Conservation (phyloP, 2,797 vertebrate species). For the Falco concolor region DNA sequence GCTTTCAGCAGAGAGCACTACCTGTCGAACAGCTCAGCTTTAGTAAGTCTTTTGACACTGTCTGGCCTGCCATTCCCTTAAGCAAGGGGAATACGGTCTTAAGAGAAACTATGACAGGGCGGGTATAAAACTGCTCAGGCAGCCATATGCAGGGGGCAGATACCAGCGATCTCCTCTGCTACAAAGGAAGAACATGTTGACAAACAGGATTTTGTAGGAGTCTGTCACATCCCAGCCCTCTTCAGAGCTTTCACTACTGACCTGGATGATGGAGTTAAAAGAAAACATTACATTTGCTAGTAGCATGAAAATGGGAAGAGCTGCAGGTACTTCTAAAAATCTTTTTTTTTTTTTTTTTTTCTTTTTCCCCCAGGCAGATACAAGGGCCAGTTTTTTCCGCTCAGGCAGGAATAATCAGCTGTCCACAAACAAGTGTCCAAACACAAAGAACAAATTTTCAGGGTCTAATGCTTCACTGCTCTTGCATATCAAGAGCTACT, state of each 20-base stretch:
- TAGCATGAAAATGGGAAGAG: neutral
- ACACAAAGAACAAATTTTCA: neutral
- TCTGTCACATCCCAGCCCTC: neutral
- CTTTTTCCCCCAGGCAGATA: neutral
- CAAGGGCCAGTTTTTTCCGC: neutral
- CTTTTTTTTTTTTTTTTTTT: neutral
- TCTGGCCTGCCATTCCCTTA: neutral
- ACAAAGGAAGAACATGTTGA: neutral
- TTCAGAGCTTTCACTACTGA: neutral
- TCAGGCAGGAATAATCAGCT: neutral
- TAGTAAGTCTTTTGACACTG: neutral
- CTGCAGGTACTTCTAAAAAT: neutral
- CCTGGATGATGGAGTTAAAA: neutral
- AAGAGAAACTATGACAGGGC: neutral
- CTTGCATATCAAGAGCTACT: neutral
- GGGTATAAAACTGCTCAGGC: neutral
- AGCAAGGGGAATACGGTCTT: neutral
- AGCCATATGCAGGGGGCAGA: neutral
- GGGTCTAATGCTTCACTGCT: neutral
- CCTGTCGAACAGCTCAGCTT: neutral
- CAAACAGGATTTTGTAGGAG: neutral
- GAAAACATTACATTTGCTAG: neutral
- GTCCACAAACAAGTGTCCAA: neutral
- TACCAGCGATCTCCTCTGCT: neutral
- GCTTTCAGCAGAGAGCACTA: neutral